Base-by-base conservation (phyloP, 2,113 vertebrate genomes). In the Macroglossus sobrinus region DNA sequence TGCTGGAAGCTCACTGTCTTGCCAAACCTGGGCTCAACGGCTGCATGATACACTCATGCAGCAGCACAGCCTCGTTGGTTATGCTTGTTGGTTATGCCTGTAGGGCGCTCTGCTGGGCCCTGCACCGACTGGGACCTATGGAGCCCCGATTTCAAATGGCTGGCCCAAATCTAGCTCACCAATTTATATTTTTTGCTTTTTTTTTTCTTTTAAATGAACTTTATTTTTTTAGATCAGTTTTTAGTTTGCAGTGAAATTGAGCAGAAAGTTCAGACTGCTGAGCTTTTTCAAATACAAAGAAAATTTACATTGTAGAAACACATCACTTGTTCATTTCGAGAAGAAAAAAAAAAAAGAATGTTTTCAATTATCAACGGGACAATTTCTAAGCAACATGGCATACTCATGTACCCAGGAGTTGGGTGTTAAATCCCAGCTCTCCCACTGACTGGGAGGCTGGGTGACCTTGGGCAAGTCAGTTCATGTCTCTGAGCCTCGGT, bases 211-310 rank as follows among this genome's bases (percentile, higher is more conserved):
- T 69, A 75, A 80, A 79, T 38, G 59, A n/a, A 22, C 43, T 43
- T 84, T 68, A 43, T 47, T 47, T 59, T 59, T 64, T 78, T 35
- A 84, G 33, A 93, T n/a, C 40, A 50, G n/a, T 61, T 91, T 63
- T 50, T 68, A n/a, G 69, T 80, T 66, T 30, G 16, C 45, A 91
- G 81, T 33, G 76, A 91, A 66, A 72, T 7, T 50, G 33, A 78
- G 61, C 43, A 45, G 69, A 75, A 74, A 85, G 35, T 40, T 35
- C 3, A 24, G 43, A 47, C 35, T 8, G 2, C 43, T 63, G 10
- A 55, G 24, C 28, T 63, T 64, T 53, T 75, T 63, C 45, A 28
- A 84, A 68, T 40, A 80, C 2, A 57, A 78, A 90, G 53, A 74
- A 74, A 53, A n/a, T 69, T 47, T 57, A 26, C 75, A 15, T 57